A percentile compares a stretch with the other conserved stretches of the same genome.
Evolutionary conservation across 2,797 vertebrate genomes (phyloP).

Genomic region (Scolopax bukidnonensis): DNA sequence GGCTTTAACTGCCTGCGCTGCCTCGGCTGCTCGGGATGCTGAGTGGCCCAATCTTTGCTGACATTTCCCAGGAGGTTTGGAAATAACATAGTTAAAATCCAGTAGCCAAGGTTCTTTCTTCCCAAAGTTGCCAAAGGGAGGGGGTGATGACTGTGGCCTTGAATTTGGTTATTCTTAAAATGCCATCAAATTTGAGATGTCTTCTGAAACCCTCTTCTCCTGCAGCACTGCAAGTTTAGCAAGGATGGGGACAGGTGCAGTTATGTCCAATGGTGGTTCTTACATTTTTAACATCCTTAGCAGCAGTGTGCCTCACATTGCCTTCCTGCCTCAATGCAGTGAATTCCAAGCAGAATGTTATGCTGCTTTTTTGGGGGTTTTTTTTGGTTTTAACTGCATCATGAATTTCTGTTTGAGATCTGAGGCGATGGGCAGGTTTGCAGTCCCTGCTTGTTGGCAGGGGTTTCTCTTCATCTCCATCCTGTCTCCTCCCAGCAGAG

Average conservation of each 20-base stretch:
- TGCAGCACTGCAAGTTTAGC: too few species aligned
- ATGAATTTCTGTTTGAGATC: not conserved
- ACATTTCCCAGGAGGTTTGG: not conserved
- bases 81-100: not conserved
- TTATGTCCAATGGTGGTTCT: not conserved
- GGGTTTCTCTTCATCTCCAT: not conserved
- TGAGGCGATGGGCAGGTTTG: not conserved
- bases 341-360: not conserved
- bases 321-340: not conserved
- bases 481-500: not conserved
- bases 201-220: not conserved
- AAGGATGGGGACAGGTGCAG: not conserved
- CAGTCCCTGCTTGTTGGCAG: not conserved
- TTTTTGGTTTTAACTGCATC: too few species aligned
- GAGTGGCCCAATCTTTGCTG: too few species aligned
- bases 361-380: not conserved
- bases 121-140: not conserved
- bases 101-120: rapidly evolving
- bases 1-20: not conserved
- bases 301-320: rapidly evolving
- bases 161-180: not conserved
- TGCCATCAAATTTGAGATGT: not conserved
- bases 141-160: not conserved
- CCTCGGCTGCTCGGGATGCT: not conserved
- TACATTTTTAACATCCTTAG: rapidly evolving